Percentiles rank a stretch among this genome's conserved stretches.
These are phyloP conservation scores for Rhinoptilus africanus DNA, from an alignment of 2,113 vertebrate genomes.

Conservation along the genomic window DNA sequence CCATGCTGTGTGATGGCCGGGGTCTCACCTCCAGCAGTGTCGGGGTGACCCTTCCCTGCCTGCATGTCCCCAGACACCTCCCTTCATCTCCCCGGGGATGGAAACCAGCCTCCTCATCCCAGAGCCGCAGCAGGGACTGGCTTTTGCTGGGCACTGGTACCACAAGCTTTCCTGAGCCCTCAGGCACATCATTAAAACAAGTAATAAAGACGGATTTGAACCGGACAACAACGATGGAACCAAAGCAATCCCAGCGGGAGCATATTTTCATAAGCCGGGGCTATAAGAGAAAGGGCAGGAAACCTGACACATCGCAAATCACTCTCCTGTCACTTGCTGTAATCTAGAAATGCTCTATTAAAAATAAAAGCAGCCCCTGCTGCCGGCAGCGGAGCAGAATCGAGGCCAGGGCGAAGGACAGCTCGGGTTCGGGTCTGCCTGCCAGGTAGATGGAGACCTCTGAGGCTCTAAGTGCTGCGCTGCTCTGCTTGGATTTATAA, in stretches of 20 bases:
- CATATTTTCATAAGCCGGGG: constrained; percentile 8
- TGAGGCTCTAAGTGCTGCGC: neutral
- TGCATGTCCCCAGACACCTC: neutral
- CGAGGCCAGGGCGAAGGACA: neutral
- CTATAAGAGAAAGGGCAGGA: constrained; percentile 39
- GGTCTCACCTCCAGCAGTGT: neutral
- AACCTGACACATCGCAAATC: constrained; percentile 32
- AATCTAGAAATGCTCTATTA: constrained; percentile 5
- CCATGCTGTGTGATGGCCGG: rapidly evolving
- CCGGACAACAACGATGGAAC: neutral
- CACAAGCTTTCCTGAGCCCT: neutral
- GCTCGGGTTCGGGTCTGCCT: neutral
- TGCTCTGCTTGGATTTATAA: neutral
- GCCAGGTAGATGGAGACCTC: neutral
- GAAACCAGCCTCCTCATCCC: neutral
- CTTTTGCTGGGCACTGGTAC: neutral
- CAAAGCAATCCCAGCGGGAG: neutral
- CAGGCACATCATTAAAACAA: neutral
- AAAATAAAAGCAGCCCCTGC: neutral
- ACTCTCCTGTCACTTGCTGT: constrained; percentile 42
- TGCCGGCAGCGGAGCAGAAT: neutral
- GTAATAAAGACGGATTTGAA: neutral
- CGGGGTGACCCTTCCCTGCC: neutral
- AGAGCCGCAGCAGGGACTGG: neutral
- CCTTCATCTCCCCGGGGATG: neutral